These are phyloP conservation scores for Thamnaconus septentrionalis DNA, from an alignment of 2,113 vertebrate species.

Conservation along the genomic window DNA sequence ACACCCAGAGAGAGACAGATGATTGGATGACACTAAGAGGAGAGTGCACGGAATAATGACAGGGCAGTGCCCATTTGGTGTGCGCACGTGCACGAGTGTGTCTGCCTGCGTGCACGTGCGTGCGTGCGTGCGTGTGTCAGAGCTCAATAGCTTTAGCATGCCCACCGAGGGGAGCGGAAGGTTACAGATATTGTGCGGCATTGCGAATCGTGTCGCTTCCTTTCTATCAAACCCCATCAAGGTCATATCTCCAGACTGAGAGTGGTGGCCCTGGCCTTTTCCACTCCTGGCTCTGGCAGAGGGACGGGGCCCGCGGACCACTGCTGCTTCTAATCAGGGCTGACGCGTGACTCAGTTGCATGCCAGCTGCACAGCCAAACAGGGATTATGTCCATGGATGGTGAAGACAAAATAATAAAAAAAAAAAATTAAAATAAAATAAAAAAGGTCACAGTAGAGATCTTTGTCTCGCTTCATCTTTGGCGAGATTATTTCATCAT, in stretches of 20 bases:
- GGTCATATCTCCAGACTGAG: slow-evolving; percentile 74
- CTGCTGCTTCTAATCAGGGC: slow-evolving; percentile 79
- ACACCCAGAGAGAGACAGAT: slow-evolving; percentile 50
- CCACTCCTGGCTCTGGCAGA: slow-evolving; percentile 72
- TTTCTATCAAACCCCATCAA: slow-evolving; percentile 76
- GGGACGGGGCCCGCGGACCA: slow-evolving; percentile 68
- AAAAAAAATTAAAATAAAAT: slow-evolving; percentile 18
- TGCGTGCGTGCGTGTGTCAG: slow-evolving; percentile 42
- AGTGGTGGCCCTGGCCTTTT: slow-evolving; percentile 74
- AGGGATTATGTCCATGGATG: slow-evolving; percentile 74
- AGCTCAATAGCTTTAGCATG: slow-evolving; percentile 56
- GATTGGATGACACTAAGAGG: slow-evolving; percentile 54
- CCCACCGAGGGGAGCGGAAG: slow-evolving; percentile 54
- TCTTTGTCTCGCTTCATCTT: slow-evolving; percentile 65
- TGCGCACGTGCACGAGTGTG: slow-evolving; percentile 20
- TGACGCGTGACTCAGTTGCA: slow-evolving; percentile 81
- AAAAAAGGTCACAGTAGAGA: slow-evolving; percentile 71
- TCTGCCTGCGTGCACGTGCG: slow-evolving; percentile 17
- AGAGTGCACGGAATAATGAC: slow-evolving; percentile 54
- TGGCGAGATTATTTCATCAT: slow-evolving; percentile 54
- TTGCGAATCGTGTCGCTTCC: slow-evolving; percentile 69
- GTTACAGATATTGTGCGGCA: slow-evolving; percentile 73
- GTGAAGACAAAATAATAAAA: slow-evolving; percentile 58
- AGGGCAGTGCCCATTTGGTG: slow-evolving; percentile 49
- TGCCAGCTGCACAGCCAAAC: slow-evolving; percentile 73